Conservation (phyloP, 2,113 vertebrate genomes). For the Synchiropus splendidus region DNA sequence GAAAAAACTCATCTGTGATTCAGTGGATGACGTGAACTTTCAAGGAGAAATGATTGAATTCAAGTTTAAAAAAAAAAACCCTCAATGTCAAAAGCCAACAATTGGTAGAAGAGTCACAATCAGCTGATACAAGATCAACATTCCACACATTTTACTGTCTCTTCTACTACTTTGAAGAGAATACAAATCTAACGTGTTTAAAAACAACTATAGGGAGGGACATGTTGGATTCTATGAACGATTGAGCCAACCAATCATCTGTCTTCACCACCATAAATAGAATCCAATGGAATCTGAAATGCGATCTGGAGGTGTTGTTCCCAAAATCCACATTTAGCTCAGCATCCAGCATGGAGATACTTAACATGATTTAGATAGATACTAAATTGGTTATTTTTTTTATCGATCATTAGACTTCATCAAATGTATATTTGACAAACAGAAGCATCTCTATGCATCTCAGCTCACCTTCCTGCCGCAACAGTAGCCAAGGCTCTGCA, state of each 20-base stretch:
- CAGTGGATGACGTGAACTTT: too few species aligned
- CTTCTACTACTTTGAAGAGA: too few species aligned
- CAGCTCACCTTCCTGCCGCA: slow-evolving; percentile 89
- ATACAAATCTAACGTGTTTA: too few species aligned
- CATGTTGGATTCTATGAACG: neutral
- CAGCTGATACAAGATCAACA: too few species aligned
- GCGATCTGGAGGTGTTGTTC: slow-evolving; percentile 27
- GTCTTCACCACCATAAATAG: slow-evolving; percentile 45
- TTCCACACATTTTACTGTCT: too few species aligned
- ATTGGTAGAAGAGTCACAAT: too few species aligned
- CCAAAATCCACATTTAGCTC: slow-evolving; percentile 30
- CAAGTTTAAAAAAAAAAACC: too few species aligned
- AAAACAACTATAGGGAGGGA: neutral
- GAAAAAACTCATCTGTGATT: too few species aligned
- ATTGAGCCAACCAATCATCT: slow-evolving; percentile 18
- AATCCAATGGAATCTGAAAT: slow-evolving; percentile 40
- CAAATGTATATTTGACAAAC: neutral
- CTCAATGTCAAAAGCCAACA: too few species aligned
- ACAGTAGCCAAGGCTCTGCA: slow-evolving; percentile 94
- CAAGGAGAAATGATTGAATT: too few species aligned
- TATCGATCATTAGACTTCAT: too few species aligned
- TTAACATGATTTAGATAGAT: neutral
- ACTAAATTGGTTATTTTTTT: neutral
- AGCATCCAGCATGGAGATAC: slow-evolving; percentile 1
- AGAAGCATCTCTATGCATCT: too few species aligned